A percentile compares a stretch with the other conserved stretches of the same genome.
phyloP scores from a whole-genome alignment of 2,797 vertebrate genomes.

The Peromyscus nudipes region DNA sequence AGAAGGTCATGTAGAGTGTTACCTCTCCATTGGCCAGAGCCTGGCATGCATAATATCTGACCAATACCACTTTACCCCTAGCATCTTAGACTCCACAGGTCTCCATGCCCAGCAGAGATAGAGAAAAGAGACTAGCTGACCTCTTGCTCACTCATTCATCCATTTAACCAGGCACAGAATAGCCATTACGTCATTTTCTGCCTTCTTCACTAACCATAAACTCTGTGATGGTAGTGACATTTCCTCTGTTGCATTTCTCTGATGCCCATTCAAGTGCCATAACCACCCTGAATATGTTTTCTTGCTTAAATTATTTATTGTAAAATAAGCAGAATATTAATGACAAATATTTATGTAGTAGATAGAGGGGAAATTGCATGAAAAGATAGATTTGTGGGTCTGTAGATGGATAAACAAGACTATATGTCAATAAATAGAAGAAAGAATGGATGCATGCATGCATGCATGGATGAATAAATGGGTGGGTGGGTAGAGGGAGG shows the following conservation, averaged over 20 bases:
- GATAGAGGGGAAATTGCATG: background rate
- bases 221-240: background rate
- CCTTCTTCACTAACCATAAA: too few species aligned
- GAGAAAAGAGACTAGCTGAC: background rate
- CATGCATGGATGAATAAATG: background rate
- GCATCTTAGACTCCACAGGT: background rate
- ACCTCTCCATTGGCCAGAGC: constrained; percentile 39
- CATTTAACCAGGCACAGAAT: background rate
- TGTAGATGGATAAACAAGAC: background rate
- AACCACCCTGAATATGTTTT: background rate
- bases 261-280: background rate
- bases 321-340: background rate
- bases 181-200: background rate
- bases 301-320: background rate
- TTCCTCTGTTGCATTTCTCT: background rate
- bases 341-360: too few species aligned
- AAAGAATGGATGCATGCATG: background rate
- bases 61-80: background rate
- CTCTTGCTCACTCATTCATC: background rate
- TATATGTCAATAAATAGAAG: too few species aligned
- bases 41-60: background rate
- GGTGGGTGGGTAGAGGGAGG: background rate
- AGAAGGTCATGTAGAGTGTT: background rate
- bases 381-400: too few species aligned
- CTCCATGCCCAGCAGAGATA: background rate